Conservation (phyloP, 2,888 invertebrate genomes). For the Eubasilissa splendida region DNA sequence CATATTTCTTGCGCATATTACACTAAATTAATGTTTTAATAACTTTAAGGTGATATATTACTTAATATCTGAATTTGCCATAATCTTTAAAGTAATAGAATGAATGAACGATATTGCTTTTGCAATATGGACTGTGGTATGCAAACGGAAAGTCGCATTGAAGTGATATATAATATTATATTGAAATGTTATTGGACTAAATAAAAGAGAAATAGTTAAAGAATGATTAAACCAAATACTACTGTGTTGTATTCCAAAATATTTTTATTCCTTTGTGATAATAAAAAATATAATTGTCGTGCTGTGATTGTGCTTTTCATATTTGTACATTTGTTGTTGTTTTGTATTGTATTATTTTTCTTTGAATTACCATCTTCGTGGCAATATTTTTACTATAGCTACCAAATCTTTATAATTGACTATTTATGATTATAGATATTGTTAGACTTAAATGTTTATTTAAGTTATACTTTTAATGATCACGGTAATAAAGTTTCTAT, state of each 20-base stretch:
- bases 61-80: no score
- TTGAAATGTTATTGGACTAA: neutral
- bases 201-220: neutral
- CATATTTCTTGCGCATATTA: conserved; percentile 4
- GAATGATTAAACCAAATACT: neutral
- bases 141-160: neutral
- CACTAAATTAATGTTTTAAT: no score
- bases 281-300: conserved; percentile 49
- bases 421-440: neutral
- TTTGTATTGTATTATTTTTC: conserved; percentile 14
- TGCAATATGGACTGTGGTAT: neutral
- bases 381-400: conserved; percentile 23
- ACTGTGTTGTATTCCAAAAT: conserved; percentile 36
- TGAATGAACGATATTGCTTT: no score
- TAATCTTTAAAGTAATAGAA: no score
- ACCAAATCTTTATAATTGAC: neutral
- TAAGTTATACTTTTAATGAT: conserved; percentile 22
- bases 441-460: conserved; percentile 7
- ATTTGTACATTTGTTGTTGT: conserved; percentile 30
- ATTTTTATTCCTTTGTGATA: conserved; percentile 40
- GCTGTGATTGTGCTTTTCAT: conserved; percentile 54
- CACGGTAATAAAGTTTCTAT: conserved; percentile 41
- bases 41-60: no score
- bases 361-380: conserved; percentile 18
- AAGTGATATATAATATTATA: neutral